A percentile compares a stretch with the other conserved stretches of the same genome.
These are phyloP conservation scores for Protobothrops mucrosquamatus DNA, from an alignment of 2,113 vertebrate genomes.

Conservation along the genomic window DNA sequence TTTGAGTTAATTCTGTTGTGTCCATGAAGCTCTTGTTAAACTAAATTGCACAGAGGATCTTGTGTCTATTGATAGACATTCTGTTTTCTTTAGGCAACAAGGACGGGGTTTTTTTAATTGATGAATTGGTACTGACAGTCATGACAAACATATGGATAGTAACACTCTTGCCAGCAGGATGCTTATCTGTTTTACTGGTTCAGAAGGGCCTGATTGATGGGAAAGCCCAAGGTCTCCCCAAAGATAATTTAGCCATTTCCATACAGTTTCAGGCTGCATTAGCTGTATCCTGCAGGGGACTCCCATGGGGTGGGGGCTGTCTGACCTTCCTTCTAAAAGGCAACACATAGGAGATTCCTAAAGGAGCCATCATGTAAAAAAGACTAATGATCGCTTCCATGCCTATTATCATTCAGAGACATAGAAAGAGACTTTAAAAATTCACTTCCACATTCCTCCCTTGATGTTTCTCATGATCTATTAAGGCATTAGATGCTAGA, in stretches of 20 bases:
- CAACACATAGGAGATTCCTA: constrained; percentile 81
- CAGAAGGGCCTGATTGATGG: constrained; percentile 77
- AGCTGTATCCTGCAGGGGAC: constrained; percentile 75
- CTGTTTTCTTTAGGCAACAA: constrained; percentile 60
- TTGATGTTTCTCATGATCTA: constrained; percentile 85
- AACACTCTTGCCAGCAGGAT: constrained; percentile 70
- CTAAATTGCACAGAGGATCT: constrained; percentile 33
- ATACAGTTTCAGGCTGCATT: constrained; percentile 81
- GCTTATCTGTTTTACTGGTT: constrained; percentile 78
- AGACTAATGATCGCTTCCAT: constrained; percentile 83
- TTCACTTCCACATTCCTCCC: constrained; percentile 81
- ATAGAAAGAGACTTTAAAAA: constrained; percentile 76
- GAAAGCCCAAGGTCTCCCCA: constrained; percentile 75
- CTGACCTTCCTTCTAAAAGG: constrained; percentile 81
- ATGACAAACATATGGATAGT: constrained; percentile 68
- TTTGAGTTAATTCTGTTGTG: neutral
- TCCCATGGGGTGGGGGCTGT: constrained; percentile 68
- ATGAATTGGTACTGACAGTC: constrained; percentile 67
- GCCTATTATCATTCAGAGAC: constrained; percentile 83
- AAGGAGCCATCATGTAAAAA: constrained; percentile 81
- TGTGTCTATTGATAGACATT: constrained; percentile 42
- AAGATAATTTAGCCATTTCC: constrained; percentile 84
- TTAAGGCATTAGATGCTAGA: constrained; percentile 78
- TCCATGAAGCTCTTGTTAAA: constrained; percentile 42
- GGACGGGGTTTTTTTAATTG: constrained; percentile 56